phyloP scores from a whole-genome alignment of 1,140 invertebrate genomes.

The Apis laboriosa region DNA sequence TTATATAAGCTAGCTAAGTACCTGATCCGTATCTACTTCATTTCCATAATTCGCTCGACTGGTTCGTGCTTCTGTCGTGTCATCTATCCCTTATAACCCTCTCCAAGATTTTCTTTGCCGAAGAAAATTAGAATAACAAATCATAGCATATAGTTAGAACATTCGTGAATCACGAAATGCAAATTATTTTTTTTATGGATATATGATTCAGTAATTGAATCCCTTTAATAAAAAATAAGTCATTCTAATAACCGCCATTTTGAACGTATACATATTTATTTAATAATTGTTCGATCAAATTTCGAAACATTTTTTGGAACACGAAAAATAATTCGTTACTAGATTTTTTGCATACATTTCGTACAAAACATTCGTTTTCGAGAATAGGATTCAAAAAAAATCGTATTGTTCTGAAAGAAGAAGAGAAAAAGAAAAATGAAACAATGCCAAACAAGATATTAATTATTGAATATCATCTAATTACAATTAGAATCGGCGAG shows the following conservation, averaged over 20 bases:
- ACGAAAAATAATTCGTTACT: no score
- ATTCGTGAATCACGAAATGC: neutral
- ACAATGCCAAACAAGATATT: neutral
- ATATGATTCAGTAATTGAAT: neutral
- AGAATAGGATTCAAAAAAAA: no score
- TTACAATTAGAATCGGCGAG: neutral
- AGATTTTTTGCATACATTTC: no score
- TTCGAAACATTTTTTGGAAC: no score
- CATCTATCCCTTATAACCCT: neutral
- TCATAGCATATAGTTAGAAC: neutral
- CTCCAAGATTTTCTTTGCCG: neutral
- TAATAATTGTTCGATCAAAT: no score
- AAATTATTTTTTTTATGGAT: neutral
- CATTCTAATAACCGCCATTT: no score
- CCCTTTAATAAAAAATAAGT: neutral
- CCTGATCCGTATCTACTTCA: neutral
- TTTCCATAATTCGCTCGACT: slow-evolving; percentile 17
- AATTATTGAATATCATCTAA: neutral
- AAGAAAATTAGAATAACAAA: slow-evolving; percentile 14
- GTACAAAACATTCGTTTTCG: no score
- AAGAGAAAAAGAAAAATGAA: no score
- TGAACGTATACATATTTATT: no score
- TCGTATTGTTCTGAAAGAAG: no score
- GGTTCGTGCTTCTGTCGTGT: neutral
- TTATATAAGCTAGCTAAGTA: neutral